A percentile compares a stretch with the other conserved stretches of the same genome.
phyloP scores from a whole-genome alignment of 2,888 invertebrate genomes.

The Drymonia ruficornis region DNA sequence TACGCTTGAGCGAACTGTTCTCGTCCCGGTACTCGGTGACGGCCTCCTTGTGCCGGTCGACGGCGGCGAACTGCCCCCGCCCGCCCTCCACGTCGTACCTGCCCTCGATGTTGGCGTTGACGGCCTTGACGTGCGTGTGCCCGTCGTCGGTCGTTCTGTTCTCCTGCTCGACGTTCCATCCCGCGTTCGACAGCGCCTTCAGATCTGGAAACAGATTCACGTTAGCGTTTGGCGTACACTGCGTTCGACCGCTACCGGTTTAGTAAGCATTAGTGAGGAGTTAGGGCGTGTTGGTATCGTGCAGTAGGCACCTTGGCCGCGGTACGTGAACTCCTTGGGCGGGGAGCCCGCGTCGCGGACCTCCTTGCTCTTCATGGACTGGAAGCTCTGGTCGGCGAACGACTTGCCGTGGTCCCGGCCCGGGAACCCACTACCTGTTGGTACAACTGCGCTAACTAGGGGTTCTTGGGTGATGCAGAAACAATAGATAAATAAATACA shows the following conservation, averaged over 20 bases:
- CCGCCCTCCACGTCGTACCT: slow-evolving; percentile 87
- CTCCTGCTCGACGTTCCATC: slow-evolving; percentile 88
- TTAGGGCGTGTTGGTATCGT: slow-evolving; percentile 50
- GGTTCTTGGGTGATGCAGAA: slow-evolving; percentile 8
- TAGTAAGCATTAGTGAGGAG: slow-evolving; percentile 73
- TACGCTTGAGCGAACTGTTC: slow-evolving; percentile 68
- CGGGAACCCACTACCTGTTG: slow-evolving; percentile 78
- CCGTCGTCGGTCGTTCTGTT: slow-evolving; percentile 87
- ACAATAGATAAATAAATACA: background rate
- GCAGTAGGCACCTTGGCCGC: slow-evolving; percentile 76
- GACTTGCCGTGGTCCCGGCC: slow-evolving; percentile 87
- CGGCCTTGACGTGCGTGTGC: slow-evolving; percentile 84
- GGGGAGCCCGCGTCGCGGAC: slow-evolving; percentile 91
- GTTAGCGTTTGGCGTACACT: slow-evolving; percentile 9
- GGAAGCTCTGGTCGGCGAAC: slow-evolving; percentile 90
- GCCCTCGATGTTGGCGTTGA: slow-evolving; percentile 87
- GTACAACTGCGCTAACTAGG: slow-evolving; percentile 56
- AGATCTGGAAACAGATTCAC: slow-evolving; percentile 65
- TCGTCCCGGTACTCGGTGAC: slow-evolving; percentile 74
- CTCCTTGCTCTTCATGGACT: slow-evolving; percentile 91
- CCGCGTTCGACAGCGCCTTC: slow-evolving; percentile 81
- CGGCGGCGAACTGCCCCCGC: slow-evolving; percentile 86
- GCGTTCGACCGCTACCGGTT: slow-evolving; percentile 44
- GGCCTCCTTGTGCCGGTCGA: slow-evolving; percentile 85
- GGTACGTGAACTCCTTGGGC: slow-evolving; percentile 85